Evolutionary conservation across 2,888 invertebrate species (phyloP), one percentile per base, ranked within the genome.

Genomic region (Drosophila ezoana): DNA sequence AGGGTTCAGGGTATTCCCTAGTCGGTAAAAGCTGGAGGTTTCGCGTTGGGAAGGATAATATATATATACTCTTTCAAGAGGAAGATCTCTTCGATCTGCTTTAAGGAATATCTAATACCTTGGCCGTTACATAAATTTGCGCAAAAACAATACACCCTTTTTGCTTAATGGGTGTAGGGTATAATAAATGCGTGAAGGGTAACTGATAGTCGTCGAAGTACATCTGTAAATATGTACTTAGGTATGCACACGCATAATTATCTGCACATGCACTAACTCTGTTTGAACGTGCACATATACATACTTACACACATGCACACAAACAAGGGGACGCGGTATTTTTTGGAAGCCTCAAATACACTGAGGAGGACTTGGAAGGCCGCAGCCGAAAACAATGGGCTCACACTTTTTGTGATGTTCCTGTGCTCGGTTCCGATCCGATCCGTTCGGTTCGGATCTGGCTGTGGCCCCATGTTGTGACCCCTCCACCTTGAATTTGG

Each of bases 361-460:
- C 32, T 14, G 44, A 9, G 51, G 33, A 47, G 51, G 33, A 47
- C 35, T 40, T 47, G 38, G 49, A 57, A 28, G 52, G 28, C 14
- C 44, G 14, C 23, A 28, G 49, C 53, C 37, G 41, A 76, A 76
- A 72, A 72, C 72, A 73, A 72, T 63, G 51, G 72, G 8, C 45
- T 76, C 57, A 54, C 70, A 45, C 68, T 71, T 76, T 56, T 57
- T 48, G 43, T 44, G 48, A 8, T 41, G 38, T 40, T 67, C 45
- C 33, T n/a, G 35, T 41, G 18, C 8, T n/a, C 32, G 48, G 16
- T 11, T 32, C 18, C 32, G 32, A 16, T 53, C 14, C 23, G 51
- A 5, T 33, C 20, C 10, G 47, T 18, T 20, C 49, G 23, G 38
- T 38, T 38, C 13, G 1, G 23, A 23, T 23, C 23, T 23, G 23